Evolutionary conservation across 1,140 invertebrate genomes (phyloP).

Genomic region (Drosophila mojavensis): DNA sequence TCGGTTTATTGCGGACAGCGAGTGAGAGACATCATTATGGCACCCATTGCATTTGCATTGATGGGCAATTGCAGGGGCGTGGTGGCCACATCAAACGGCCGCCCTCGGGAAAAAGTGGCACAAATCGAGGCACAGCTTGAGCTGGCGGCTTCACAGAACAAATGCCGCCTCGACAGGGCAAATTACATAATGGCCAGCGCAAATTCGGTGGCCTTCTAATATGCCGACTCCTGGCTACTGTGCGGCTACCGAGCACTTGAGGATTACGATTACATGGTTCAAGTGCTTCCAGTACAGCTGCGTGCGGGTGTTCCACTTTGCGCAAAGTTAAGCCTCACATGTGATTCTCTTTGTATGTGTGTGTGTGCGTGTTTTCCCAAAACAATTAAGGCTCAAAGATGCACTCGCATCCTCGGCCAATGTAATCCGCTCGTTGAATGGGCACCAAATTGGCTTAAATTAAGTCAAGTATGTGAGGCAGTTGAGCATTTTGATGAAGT

Average conservation of each 20-base stretch:
- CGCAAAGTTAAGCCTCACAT: conserved; percentile 64
- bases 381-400: conserved; percentile 54
- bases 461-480: conserved; percentile 76
- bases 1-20: conserved; percentile 12
- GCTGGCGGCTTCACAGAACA: conserved; percentile 22
- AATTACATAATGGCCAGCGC: conserved; percentile 77
- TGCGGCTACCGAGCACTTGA: conserved; percentile 48
- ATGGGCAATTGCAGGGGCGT: conserved; percentile 37
- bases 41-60: conserved; percentile 65
- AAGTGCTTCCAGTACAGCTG: conserved; percentile 44
- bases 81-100: conserved; percentile 54
- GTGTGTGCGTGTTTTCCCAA: conserved; percentile 33
- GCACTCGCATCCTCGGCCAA: conserved; percentile 45
- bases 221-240: conserved; percentile 59
- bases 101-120: conserved; percentile 68
- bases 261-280: conserved; percentile 67
- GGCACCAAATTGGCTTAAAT: conserved; percentile 78
- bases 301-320: conserved; percentile 74
- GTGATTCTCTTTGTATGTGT: conserved; percentile 7
- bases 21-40: conserved; percentile 37
- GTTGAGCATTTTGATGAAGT: conserved; percentile 26
- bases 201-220: conserved; percentile 44
- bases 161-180: conserved; percentile 41
- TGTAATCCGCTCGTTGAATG: conserved; percentile 67
- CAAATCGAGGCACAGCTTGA: conserved; percentile 59